These are phyloP conservation scores for Glossophaga mutica DNA, from an alignment of 2,797 vertebrate species.

Conservation along the genomic window DNA sequence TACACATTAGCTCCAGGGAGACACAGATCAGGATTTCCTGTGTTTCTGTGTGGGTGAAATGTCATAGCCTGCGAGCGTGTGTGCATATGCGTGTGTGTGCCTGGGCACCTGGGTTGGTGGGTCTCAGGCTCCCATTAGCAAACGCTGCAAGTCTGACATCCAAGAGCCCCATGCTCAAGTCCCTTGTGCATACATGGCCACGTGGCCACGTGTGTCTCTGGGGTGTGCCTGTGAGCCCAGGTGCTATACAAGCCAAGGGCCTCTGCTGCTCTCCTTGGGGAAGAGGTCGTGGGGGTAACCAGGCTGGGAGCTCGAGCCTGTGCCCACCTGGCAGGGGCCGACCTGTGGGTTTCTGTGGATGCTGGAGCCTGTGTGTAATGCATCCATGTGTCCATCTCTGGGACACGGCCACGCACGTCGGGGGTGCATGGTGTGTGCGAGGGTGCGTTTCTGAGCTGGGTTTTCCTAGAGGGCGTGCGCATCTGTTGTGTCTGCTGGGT, in stretches of 20 bases:
- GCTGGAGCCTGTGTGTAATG: not conserved
- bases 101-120: not conserved
- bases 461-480: not conserved
- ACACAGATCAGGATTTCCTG: conserved; percentile 54
- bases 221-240: not conserved
- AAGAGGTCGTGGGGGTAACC: not conserved
- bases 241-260: not conserved
- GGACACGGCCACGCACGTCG: not conserved
- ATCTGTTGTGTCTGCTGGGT: not conserved
- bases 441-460: not conserved
- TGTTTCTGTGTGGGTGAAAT: conserved; percentile 42
- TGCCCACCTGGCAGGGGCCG: not conserved
- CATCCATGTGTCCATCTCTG: not conserved
- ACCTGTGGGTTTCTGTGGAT: not conserved
- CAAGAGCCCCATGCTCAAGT: not conserved
- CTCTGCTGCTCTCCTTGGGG: not conserved
- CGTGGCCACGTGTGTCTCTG: not conserved
- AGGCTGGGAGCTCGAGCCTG: not conserved
- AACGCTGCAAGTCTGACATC: not conserved
- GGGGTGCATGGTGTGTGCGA: not conserved
- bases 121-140: not conserved
- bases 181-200: not conserved
- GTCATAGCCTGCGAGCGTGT: not conserved
- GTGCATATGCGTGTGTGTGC: not conserved
- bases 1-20: conserved; percentile 46